These are phyloP conservation scores for Ceriagrion tenellum DNA, from an alignment of 2,888 invertebrate genomes.

Conservation along the genomic window DNA sequence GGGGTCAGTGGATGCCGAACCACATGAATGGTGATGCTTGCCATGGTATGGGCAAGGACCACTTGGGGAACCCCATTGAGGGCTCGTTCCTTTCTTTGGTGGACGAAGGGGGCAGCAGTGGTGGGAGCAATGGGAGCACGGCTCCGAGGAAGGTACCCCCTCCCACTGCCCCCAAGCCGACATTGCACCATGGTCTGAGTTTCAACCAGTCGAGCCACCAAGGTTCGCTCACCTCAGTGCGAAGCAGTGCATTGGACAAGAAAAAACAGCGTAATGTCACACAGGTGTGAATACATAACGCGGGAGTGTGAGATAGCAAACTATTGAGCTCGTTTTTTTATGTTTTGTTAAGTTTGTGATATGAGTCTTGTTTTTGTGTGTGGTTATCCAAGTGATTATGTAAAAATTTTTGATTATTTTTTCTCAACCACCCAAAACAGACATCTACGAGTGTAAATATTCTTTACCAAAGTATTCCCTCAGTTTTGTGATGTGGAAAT, in stretches of 20 bases:
- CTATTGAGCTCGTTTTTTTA: neutral
- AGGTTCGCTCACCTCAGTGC: conserved; percentile 81
- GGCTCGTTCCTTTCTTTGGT: conserved; percentile 65
- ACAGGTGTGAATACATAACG: conserved; percentile 78
- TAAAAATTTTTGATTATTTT: conserved; percentile 2
- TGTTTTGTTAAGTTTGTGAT: conserved; percentile 68
- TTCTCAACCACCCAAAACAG: neutral
- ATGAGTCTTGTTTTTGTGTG: conserved; percentile 53
- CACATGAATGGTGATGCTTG: conserved; percentile 54
- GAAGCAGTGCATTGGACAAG: conserved; percentile 79
- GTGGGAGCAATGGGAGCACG: conserved; percentile 68
- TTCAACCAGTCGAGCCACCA: conserved; percentile 80
- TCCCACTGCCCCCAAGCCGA: conserved; percentile 71
- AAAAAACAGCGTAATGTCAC: conserved; percentile 81
- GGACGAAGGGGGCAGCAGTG: conserved; percentile 43
- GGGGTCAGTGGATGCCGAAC: conserved; percentile 33
- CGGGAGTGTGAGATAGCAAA: neutral
- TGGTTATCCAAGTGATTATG: conserved; percentile 29
- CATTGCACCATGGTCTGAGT: conserved; percentile 73
- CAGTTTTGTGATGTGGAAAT: conserved; percentile 52
- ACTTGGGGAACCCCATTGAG: conserved; percentile 32
- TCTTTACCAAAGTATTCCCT: conserved; percentile 60
- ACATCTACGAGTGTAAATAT: conserved; percentile 36
- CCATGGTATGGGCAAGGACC: neutral
- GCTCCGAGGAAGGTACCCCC: conserved; percentile 69